Evolutionary conservation across 2,797 vertebrate genomes (phyloP), one percentile per base, ranked within the genome.

Genomic region (Gymnoscopelus microlampas): DNA sequence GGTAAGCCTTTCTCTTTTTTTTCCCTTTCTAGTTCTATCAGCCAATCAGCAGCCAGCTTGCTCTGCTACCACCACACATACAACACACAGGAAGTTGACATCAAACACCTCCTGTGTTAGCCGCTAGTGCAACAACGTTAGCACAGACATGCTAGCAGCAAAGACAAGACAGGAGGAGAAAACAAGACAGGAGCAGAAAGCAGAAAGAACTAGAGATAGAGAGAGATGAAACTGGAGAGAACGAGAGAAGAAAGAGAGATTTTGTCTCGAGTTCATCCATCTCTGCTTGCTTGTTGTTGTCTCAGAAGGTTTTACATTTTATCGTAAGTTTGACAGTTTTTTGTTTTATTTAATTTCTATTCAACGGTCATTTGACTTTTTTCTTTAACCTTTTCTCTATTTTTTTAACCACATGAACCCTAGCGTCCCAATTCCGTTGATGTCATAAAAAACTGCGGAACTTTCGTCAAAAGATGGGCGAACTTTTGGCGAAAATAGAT

Each of bases 1-100:
- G 96, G 96, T 98, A 96, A 98, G 96, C 94, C 90, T 89, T 91
- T 89, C 93, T 92, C 87, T 87, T 26, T 77, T 92, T 67, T 59
- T 63, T 76, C 79, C 23, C 5, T 66, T 19, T 77, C 32, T 76
- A 71, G 60, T 63, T 66, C 14, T 50, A 11, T 50, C 5, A 35
- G 32, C 32, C 32, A 35, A 35, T 35, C 32, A 35, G 32, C 32
- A 35, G 5, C 32, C 5, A 35, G 32, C 32, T 44, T 44, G 39
- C 39, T 44, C 39, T 44, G 39, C 39, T 44, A 44, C 39, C 39
- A 44, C 39, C 39, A 44, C 39, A 13, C 57, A 71, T 73, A 77
- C 14, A 39, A 9, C 3, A 14, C 10, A 47, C 59, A 78, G 57
- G n/a, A 39, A 63, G 70, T 48, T 78, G 73, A 65, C 73, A 80